Conservation (phyloP, 2,888 invertebrate species). For the Octonoba sinensis region DNA sequence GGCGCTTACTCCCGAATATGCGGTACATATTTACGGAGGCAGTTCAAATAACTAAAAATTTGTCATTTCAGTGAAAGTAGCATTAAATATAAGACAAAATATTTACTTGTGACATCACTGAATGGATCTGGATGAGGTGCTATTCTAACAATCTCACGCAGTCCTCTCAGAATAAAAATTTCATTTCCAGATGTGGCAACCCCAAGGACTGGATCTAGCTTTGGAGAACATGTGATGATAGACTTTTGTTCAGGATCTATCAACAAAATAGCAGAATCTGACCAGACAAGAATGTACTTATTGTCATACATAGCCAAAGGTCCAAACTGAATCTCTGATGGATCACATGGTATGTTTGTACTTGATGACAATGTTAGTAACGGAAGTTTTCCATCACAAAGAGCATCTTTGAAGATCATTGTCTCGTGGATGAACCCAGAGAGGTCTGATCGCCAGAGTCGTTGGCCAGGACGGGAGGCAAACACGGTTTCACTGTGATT, state of each 20-base stretch:
- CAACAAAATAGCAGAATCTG: conserved; percentile 80
- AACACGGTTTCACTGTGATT: conserved; percentile 74
- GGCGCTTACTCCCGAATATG: too few relatives aligned
- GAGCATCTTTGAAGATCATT: conserved; percentile 81
- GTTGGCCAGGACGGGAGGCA: conserved; percentile 84
- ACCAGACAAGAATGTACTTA: conserved; percentile 81
- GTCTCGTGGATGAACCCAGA: conserved; percentile 86
- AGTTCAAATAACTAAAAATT: background rate
- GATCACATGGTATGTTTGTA: conserved; percentile 6
- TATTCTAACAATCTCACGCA: conserved; percentile 83
- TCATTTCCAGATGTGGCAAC: conserved; percentile 72
- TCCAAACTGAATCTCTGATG: conserved; percentile 77
- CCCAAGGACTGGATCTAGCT: conserved; percentile 72
- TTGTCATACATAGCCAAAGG: conserved; percentile 79
- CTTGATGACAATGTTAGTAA: background rate
- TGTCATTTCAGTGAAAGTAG: background rate
- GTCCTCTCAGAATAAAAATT: conserved; percentile 86
- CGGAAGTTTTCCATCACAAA: conserved; percentile 68
- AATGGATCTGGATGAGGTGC: conserved; percentile 39
- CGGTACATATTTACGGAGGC: background rate
- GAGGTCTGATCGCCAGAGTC: conserved; percentile 85
- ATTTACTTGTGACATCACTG: conserved; percentile 26
- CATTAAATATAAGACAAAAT: too few relatives aligned
- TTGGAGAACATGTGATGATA: conserved; percentile 78
- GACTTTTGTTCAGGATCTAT: conserved; percentile 80